These are phyloP conservation scores for Magallana ariakensis DNA, from an alignment of 1,140 invertebrate genomes.

Conservation along the genomic window DNA sequence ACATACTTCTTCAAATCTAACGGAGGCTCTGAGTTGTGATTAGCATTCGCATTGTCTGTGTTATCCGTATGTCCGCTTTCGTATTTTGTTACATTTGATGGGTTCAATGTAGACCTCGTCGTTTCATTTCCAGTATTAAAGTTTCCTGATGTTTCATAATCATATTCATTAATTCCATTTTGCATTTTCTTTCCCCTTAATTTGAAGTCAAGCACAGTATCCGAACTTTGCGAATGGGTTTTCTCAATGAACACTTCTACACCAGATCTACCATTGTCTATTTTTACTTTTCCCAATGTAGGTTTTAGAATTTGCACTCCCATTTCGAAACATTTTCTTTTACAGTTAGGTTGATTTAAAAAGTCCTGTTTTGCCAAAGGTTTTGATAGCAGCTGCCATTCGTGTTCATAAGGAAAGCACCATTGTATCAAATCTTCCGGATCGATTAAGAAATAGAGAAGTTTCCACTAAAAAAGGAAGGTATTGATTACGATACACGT, in stretches of 20 bases:
- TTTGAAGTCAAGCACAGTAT: constrained; percentile 24
- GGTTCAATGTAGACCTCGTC: not conserved
- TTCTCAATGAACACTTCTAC: constrained; percentile 41
- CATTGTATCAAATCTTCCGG: constrained; percentile 47
- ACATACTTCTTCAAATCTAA: constrained; percentile 44
- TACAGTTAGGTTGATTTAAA: constrained; percentile 38
- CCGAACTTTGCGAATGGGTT: constrained; percentile 4
- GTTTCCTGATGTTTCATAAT: not conserved
- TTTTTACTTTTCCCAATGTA: constrained; percentile 40
- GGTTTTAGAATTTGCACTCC: constrained; percentile 43
- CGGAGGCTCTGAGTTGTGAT: constrained; percentile 34
- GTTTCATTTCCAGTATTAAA: not conserved
- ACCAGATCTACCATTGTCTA: not conserved
- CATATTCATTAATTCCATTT: not conserved
- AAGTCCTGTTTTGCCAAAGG: constrained; percentile 39
- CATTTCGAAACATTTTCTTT: constrained; percentile 44
- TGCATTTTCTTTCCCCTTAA: constrained; percentile 31
- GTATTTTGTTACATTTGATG: not conserved
- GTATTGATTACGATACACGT: not conserved
- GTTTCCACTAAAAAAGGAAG: constrained; percentile 43
- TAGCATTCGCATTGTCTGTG: not conserved
- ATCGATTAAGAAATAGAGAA: constrained; percentile 47
- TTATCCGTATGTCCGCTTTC: not conserved
- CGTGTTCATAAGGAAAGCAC: constrained; percentile 39
- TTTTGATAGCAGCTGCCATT: constrained; percentile 45